A percentile compares a stretch with the other conserved stretches of the same genome.
These are phyloP conservation scores for Hartigia nigra DNA, from an alignment of 2,888 invertebrate genomes.

Conservation along the genomic window DNA sequence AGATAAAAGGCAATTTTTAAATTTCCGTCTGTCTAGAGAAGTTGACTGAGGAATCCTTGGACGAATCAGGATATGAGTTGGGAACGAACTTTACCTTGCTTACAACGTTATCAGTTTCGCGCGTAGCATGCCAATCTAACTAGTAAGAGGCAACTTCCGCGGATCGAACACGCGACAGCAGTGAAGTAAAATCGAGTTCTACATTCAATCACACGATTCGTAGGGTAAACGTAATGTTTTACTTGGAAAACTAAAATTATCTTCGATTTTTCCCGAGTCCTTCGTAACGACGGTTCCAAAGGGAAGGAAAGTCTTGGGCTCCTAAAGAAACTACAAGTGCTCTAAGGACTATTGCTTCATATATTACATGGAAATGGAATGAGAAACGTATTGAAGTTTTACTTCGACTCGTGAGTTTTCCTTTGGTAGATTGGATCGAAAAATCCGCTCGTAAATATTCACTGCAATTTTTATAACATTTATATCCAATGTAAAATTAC, in stretches of 20 bases:
- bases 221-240: conserved; percentile 38
- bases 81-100: conserved; percentile 55
- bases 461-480: background rate
- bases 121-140: conserved; percentile 54
- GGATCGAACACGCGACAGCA: conserved; percentile 42
- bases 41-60: conserved; percentile 32
- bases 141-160: conserved; percentile 58
- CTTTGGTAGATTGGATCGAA: background rate
- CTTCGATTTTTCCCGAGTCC: conserved; percentile 46
- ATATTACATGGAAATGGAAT: background rate
- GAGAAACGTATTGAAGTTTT: background rate
- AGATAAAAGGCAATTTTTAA: conserved; percentile 40
- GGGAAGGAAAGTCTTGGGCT: background rate
- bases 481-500: background rate
- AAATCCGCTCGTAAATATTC: background rate
- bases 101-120: conserved; percentile 52
- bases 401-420: background rate
- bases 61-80: conserved; percentile 57
- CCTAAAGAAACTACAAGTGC: background rate
- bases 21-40: conserved; percentile 40
- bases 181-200: conserved; percentile 54
- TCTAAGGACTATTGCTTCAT: background rate
- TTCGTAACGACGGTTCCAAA: background rate
- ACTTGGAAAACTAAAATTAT: conserved; percentile 56
- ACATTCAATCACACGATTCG: conserved; percentile 53